Conservation (phyloP, 2,797 vertebrate species). For the Macrochelys suwanniensis region DNA sequence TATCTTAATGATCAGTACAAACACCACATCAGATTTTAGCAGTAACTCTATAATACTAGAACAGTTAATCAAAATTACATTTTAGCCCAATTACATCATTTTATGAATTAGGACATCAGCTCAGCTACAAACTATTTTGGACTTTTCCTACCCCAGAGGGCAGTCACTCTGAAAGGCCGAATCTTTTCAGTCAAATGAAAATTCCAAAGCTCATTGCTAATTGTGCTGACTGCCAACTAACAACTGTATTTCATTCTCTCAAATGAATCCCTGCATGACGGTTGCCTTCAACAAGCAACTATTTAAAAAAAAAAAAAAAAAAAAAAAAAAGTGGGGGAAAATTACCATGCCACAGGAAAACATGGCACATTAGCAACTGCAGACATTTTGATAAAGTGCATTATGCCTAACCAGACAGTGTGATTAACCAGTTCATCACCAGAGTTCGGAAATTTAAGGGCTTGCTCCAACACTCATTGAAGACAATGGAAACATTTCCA, state of each 20-base stretch:
- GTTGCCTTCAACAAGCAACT: not conserved
- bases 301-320: too few relatives aligned
- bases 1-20: not conserved
- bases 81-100: not conserved
- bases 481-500: not conserved
- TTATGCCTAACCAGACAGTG: not conserved
- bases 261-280: not conserved
- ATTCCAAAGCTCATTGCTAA: not conserved
- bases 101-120: conserved; percentile 5
- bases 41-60: not conserved
- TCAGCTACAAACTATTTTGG: not conserved
- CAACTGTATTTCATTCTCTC: not conserved
- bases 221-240: not conserved
- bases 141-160: not conserved
- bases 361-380: not conserved
- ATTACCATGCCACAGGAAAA: not conserved
- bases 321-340: not conserved
- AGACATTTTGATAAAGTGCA: not conserved
- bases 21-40: not conserved
- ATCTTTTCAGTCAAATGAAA: conserved; percentile 21
- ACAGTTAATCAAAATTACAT: not conserved
- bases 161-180: not conserved
- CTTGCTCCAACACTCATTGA: not conserved
- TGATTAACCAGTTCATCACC: not conserved
- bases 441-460: not conserved